phyloP scores from a whole-genome alignment of 2,113 vertebrate genomes.

The Gnathonemus longibarbis region DNA sequence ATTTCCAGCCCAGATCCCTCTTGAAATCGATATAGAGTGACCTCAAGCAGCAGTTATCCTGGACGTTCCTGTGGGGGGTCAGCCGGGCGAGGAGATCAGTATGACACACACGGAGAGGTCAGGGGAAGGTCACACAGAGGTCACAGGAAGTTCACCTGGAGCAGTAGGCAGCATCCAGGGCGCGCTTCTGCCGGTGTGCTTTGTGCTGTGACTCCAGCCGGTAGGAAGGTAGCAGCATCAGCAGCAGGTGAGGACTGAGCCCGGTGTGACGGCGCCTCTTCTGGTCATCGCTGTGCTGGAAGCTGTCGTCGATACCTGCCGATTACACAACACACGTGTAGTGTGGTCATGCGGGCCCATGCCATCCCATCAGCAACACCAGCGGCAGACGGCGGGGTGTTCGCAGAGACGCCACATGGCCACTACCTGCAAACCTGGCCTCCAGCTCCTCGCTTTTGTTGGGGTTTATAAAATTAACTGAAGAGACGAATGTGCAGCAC shows the following conservation, averaged over 20 bases:
- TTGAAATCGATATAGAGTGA: conserved; percentile 68
- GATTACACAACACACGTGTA: background rate
- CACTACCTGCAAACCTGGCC: conserved; percentile 85
- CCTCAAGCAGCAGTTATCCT: conserved; percentile 68
- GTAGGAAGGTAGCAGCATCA: conserved; percentile 65
- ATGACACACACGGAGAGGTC: background rate
- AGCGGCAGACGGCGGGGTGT: background rate
- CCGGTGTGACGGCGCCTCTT: conserved; percentile 48
- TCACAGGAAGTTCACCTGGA: conserved; percentile 49
- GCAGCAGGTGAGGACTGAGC: conserved; percentile 60
- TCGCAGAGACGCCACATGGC: background rate
- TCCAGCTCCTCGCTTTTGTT: conserved; percentile 97
- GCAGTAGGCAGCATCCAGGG: conserved; percentile 62
- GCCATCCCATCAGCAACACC: background rate
- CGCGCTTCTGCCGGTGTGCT: conserved; percentile 56
- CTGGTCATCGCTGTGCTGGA: conserved; percentile 44
- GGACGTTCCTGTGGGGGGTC: conserved; percentile 52
- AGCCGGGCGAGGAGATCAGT: background rate
- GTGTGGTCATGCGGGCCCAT: background rate
- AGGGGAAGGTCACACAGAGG: background rate
- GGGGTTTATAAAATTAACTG: conserved; percentile 94
- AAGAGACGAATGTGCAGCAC: conserved; percentile 89
- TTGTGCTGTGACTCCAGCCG: conserved; percentile 58
- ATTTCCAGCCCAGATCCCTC: conserved; percentile 65
- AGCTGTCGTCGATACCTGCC: conserved; percentile 63